Percentiles rank a stretch among this genome's conserved stretches.
Conservation (phyloP, 2,113 vertebrate species). For the Tyrannus savana region DNA sequence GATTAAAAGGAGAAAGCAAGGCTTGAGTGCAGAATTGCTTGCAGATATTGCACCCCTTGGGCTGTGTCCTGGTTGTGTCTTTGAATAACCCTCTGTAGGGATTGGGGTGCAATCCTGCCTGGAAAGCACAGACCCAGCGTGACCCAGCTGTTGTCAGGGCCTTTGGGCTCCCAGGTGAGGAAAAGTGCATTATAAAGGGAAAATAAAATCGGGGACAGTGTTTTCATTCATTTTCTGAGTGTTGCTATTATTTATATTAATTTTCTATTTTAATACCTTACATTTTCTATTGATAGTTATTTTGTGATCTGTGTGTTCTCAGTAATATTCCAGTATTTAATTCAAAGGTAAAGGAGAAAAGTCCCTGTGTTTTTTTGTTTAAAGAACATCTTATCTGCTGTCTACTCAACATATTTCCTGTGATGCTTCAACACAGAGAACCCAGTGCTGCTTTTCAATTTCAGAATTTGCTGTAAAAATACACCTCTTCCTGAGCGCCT, state of each 20-base stretch:
- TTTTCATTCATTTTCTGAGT: not conserved
- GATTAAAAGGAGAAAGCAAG: not conserved
- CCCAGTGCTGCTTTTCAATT: not conserved
- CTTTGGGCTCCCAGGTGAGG: not conserved
- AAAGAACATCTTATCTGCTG: not conserved
- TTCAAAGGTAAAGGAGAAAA: not conserved
- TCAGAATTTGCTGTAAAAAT: not conserved
- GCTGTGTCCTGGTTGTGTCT: not conserved
- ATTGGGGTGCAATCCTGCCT: not conserved
- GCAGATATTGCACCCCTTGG: not conserved
- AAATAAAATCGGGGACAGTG: not conserved
- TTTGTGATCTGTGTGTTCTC: not conserved
- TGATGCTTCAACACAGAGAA: not conserved
- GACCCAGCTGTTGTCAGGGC: not conserved
- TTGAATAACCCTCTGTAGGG: not conserved
- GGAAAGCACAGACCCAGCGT: not conserved
- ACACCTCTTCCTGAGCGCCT: not conserved
- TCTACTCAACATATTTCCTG: not conserved
- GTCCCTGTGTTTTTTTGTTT: not conserved
- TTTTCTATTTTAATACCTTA: not conserved
- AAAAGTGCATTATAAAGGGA: not conserved
- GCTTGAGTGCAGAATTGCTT: not conserved
- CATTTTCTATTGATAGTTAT: not conserved
- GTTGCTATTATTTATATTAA: not conserved
- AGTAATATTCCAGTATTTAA: not conserved